Evolutionary conservation across 1,140 invertebrate genomes (phyloP).

Genomic region (Lasaia peninsularis): DNA sequence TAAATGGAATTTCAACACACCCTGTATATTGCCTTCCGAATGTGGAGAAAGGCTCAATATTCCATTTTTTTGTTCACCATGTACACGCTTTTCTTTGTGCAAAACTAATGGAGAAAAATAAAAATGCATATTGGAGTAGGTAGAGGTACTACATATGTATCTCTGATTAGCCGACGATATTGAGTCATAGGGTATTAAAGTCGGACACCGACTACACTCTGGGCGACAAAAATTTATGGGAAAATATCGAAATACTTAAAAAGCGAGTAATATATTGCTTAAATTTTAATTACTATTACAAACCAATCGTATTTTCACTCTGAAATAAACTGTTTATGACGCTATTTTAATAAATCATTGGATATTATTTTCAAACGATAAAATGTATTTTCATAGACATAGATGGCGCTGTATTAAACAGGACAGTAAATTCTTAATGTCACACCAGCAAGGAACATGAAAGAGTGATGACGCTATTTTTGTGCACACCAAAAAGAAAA

Average conservation of each 20-base stretch:
- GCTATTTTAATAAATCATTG: neutral
- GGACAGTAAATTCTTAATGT: slow-evolving; percentile 69
- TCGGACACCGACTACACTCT: too few species aligned
- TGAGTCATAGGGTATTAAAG: too few species aligned
- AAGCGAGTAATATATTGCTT: too few species aligned
- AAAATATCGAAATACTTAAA: too few species aligned
- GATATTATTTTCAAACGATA: neutral
- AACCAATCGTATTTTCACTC: neutral
- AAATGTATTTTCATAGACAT: slow-evolving; percentile 23
- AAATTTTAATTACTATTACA: too few species aligned
- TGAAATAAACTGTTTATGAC: neutral
- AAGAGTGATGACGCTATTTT: slow-evolving; percentile 74
- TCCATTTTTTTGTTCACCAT: neutral
- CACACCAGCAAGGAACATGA: slow-evolving; percentile 62
- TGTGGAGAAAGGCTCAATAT: neutral
- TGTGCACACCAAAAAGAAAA: slow-evolving; percentile 69
- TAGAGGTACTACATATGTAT: too few species aligned
- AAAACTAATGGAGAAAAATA: too few species aligned
- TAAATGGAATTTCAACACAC: slow-evolving; percentile 13
- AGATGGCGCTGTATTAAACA: slow-evolving; percentile 57
- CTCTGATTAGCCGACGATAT: too few species aligned
- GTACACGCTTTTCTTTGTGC: neutral
- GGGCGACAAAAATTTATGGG: too few species aligned
- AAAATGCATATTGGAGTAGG: too few species aligned
- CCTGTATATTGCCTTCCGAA: neutral